Evolutionary conservation across 37 sponge, comb jelly and placozoan species (phyloP), one percentile per base, ranked within the genome.

Genomic region (Sycon ciliatum): DNA sequence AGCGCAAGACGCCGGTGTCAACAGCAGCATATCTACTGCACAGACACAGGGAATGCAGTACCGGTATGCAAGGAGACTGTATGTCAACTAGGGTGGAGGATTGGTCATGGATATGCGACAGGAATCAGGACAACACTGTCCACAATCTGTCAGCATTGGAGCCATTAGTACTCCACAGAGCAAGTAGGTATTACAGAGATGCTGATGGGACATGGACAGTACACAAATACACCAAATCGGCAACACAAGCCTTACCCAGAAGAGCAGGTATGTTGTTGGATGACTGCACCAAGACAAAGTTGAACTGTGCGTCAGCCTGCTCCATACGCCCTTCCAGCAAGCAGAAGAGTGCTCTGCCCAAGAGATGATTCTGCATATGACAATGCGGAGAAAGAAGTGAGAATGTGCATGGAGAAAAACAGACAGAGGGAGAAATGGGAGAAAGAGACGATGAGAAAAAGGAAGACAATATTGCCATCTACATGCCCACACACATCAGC

Each of bases 231-330:
- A 24, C 29, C 9, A 61, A 28, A 30, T 61, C 32, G 13, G 16
- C 32, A 61, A 20, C 29, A 20, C 9, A 28, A 24, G 16, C 65
- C 13, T 9, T 71, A 71, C 56, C 88, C 24, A 89, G 74, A 46
- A 89, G 36, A 20, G 85, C 89, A 27, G 79, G 89, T 32, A 82
- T 84, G 38, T 76, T 80, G 11, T 79, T 81, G 29, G 82, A 74
- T 7, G 71, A 53, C 85, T 83, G 39, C 0, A 24, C 27, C 57
- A 27, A 57, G 2, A 95, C 96, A 80, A 90, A 95, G 81, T 84
- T 86, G 76, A 95, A 95, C 68, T 95, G 96, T n/a, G 96, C 85
- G 38, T 95, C 96, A 24, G 96, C 91, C 71, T 95, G 96, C 33
- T 90, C 91, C 81, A 87, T 82, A 64, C 90, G 90, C 20, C 96